Conservation (phyloP, 2,797 vertebrate species). For the Phrynocephalus vlangalii region DNA sequence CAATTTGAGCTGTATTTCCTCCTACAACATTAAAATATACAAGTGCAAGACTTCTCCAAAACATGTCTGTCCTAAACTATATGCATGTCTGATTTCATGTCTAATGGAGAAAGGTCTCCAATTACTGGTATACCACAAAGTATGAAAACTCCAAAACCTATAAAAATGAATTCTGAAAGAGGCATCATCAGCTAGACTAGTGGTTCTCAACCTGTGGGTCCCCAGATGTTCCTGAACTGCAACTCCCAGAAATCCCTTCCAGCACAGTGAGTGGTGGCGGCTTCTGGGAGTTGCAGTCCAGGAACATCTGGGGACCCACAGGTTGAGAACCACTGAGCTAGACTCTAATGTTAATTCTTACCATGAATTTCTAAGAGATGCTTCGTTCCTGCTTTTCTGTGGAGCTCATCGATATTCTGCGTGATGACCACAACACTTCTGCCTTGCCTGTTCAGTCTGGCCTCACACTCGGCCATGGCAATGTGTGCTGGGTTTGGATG, state of each 20-base stretch:
- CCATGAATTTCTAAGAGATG: constrained; percentile 92
- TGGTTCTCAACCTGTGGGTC: no score
- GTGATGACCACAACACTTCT: constrained; percentile 90
- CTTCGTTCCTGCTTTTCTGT: constrained; percentile 90
- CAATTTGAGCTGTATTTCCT: background rate
- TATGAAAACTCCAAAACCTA: background rate
- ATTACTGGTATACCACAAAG: background rate
- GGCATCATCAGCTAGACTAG: background rate
- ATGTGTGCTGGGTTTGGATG: constrained; percentile 87
- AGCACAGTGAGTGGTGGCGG: no score
- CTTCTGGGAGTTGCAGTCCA: no score
- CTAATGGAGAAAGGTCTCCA: background rate
- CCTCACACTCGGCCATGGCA: constrained; percentile 91
- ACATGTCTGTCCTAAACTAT: background rate
- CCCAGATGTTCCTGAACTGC: no score
- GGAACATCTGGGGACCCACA: no score
- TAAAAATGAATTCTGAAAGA: constrained; percentile 1
- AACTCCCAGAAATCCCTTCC: no score
- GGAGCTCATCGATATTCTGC: constrained; percentile 94
- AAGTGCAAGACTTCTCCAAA: background rate
- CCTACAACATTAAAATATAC: background rate
- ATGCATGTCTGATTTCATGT: background rate
- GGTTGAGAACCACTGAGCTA: no score
- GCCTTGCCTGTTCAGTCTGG: constrained; percentile 86
- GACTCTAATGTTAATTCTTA: constrained; percentile 68